A percentile compares a stretch with the other conserved stretches of the same genome.
Conservation (phyloP, 2,888 invertebrate genomes). For the Oscheius sp. region DNA sequence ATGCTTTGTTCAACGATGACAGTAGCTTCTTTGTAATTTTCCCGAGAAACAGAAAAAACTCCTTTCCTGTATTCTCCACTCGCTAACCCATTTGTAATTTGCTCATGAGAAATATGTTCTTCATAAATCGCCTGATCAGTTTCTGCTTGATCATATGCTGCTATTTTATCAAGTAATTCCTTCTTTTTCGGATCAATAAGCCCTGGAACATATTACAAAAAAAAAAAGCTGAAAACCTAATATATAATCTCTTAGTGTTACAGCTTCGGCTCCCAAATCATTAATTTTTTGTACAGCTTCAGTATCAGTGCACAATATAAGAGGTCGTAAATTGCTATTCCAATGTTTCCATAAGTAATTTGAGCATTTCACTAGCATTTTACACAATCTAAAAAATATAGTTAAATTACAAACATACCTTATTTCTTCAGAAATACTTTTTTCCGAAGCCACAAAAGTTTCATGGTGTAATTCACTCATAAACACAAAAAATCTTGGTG, state of each 20-base stretch:
- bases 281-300: not conserved
- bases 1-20: constrained; percentile 82
- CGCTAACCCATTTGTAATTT: constrained; percentile 84
- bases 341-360: constrained; percentile 22
- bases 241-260: constrained; percentile 24
- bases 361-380: not conserved
- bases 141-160: constrained; percentile 55
- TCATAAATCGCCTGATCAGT: constrained; percentile 35
- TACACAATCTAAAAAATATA: constrained; percentile 8
- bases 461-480: constrained; percentile 96
- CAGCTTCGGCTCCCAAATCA: not conserved
- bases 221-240: constrained; percentile 4
- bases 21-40: constrained; percentile 91
- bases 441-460: constrained; percentile 77
- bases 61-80: constrained; percentile 82
- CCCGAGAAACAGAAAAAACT: constrained; percentile 84
- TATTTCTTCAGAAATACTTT: constrained; percentile 37
- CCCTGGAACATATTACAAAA: constrained; percentile 33
- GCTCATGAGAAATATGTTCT: constrained; percentile 82
- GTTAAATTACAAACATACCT: not conserved
- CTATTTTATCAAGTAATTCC: constrained; percentile 84
- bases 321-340: not conserved
- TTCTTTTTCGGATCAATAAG: constrained; percentile 74
- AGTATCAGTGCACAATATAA: constrained; percentile 23
- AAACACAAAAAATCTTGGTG: constrained; percentile 84